A percentile compares a stretch with the other conserved stretches of the same genome.
These are phyloP conservation scores for Callitettix versicolor DNA, from an alignment of 1,140 invertebrate species.

Conservation along the genomic window DNA sequence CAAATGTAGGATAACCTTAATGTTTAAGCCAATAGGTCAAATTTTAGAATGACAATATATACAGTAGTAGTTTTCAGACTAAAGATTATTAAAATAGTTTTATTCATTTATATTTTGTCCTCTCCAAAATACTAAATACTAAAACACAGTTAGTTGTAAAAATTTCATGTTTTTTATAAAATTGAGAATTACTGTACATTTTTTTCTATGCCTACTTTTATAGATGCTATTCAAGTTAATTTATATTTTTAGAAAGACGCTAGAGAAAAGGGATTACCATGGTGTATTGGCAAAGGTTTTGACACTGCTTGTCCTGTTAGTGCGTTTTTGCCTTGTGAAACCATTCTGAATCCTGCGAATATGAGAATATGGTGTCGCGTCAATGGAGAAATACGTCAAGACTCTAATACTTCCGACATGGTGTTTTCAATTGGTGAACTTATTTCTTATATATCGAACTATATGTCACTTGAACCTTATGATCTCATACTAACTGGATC, in stretches of 20 bases:
- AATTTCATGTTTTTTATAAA: no score
- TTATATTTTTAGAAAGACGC: conserved; percentile 43
- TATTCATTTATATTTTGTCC: no score
- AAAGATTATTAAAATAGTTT: no score
- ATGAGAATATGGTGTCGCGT: conserved; percentile 51
- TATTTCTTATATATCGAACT: conserved; percentile 53
- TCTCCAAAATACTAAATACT: no score
- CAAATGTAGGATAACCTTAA: no score
- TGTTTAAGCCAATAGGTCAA: no score
- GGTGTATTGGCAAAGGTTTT: conserved; percentile 71
- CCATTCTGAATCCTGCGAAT: conserved; percentile 49
- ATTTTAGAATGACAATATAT: no score
- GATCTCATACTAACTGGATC: conserved; percentile 73
- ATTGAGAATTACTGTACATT: no score
- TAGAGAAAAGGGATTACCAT: conserved; percentile 55
- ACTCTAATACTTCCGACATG: conserved; percentile 56
- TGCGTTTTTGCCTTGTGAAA: conserved; percentile 47
- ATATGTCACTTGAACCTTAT: conserved; percentile 61
- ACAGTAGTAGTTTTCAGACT: no score
- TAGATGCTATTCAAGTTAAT: no score
- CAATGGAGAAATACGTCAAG: conserved; percentile 45
- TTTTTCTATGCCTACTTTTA: no score
- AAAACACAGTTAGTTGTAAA: no score
- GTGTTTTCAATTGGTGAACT: conserved; percentile 55
- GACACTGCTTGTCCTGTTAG: conserved; percentile 72